Conservation (phyloP, 2,113 vertebrate genomes). For the Petaurus breviceps region DNA sequence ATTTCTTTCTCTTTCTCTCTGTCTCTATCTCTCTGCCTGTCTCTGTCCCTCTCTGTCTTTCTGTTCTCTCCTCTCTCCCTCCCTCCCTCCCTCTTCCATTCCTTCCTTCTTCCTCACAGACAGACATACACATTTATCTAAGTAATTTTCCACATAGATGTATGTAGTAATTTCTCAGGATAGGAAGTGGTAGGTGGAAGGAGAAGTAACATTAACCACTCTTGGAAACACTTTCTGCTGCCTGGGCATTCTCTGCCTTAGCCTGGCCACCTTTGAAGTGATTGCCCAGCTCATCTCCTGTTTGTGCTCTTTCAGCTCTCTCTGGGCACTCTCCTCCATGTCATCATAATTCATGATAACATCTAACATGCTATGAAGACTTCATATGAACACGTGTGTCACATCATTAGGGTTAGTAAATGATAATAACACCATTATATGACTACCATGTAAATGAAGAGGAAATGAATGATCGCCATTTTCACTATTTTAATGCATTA, state of each 20-base stretch:
- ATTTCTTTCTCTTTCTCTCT: not conserved
- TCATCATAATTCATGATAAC: not conserved
- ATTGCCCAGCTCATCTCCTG: not conserved
- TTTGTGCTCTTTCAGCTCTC: not conserved
- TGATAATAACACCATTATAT: not conserved
- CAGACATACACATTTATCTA: not conserved
- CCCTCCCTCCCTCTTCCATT: too few species aligned
- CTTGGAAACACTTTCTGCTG: not conserved
- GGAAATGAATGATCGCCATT: not conserved
- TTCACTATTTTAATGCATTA: not conserved
- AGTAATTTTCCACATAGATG: not conserved
- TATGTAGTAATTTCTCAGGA: not conserved
- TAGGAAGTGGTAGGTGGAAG: not conserved
- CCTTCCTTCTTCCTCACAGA: too few species aligned
- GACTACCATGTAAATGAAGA: not conserved
- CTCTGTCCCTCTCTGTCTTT: not conserved
- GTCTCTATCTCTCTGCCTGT: not conserved
- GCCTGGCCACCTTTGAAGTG: not conserved
- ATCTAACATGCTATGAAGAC: not conserved
- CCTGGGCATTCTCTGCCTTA: not conserved
- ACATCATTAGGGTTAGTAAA: slow-evolving; percentile 16
- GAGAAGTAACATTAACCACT: not conserved
- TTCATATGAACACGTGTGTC: slow-evolving; percentile 27
- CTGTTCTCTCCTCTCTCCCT: not conserved
- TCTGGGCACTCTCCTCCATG: not conserved